Conservation (phyloP, 2,888 invertebrate genomes). For the Eugnorisma glareosa region DNA sequence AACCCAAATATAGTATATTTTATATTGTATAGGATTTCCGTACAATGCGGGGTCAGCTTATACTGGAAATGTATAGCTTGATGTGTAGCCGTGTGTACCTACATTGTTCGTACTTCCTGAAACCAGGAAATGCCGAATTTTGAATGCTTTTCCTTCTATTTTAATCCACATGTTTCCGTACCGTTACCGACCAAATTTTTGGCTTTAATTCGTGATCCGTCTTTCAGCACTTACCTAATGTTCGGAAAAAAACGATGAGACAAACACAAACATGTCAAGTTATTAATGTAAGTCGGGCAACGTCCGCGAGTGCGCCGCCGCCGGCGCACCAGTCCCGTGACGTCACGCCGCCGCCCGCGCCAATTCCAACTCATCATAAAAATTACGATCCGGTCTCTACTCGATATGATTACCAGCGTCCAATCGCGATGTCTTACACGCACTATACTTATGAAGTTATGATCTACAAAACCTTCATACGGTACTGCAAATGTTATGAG, state of each 20-base stretch:
- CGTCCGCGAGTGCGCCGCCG: slow-evolving; percentile 62
- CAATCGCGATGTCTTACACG: slow-evolving; percentile 54
- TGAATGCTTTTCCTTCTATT: slow-evolving; percentile 30
- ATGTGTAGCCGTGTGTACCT: no score
- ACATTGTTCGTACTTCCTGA: background rate
- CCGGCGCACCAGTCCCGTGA: slow-evolving; percentile 71
- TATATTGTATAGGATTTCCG: no score
- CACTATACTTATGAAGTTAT: slow-evolving; percentile 43
- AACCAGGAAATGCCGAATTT: slow-evolving; percentile 35
- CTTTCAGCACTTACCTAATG: slow-evolving; percentile 32
- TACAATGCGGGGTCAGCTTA: no score
- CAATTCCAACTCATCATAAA: slow-evolving; percentile 79
- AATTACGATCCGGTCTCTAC: slow-evolving; percentile 78
- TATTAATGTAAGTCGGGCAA: slow-evolving; percentile 70
- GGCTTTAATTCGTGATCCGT: slow-evolving; percentile 4
- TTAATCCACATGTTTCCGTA: slow-evolving; percentile 13
- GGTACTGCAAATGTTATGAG: slow-evolving; percentile 59
- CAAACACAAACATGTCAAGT: slow-evolving; percentile 64
- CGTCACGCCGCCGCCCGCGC: slow-evolving; percentile 73
- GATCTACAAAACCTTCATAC: slow-evolving; percentile 44
- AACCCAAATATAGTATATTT: no score
- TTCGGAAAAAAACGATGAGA: slow-evolving; percentile 48
- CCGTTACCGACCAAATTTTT: slow-evolving; percentile 22
- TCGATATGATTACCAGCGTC: slow-evolving; percentile 72
- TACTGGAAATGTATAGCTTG: no score